phyloP scores from a whole-genome alignment of 2,888 invertebrate genomes.

The Criorhina ranunculi region DNA sequence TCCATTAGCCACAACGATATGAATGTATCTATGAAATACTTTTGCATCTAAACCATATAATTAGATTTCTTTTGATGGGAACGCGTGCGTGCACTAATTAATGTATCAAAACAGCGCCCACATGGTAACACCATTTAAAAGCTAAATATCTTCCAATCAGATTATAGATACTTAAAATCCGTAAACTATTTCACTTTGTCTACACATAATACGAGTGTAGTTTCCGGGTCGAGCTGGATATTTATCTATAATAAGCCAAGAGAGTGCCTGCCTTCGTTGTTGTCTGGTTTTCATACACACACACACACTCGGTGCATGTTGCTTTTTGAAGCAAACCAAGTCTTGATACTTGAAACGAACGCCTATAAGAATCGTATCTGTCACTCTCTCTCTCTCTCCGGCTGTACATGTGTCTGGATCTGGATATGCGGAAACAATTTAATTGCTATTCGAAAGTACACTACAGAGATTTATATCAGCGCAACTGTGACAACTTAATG shows the following conservation, averaged over 20 bases:
- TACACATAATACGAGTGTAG: background rate
- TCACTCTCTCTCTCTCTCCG: background rate
- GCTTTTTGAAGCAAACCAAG: slow-evolving; percentile 5
- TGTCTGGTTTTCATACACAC: too few relatives aligned
- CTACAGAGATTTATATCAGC: slow-evolving; percentile 4
- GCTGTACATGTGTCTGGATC: too few relatives aligned
- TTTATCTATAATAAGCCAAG: slow-evolving; percentile 1
- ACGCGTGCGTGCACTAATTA: slow-evolving; percentile 61
- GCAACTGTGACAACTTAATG: slow-evolving; percentile 43
- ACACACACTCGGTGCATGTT: too few relatives aligned
- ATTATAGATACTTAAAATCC: slow-evolving; percentile 27
- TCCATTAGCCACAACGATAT: slow-evolving; percentile 7
- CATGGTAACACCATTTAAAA: slow-evolving; percentile 58
- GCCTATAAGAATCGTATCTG: slow-evolving; percentile 47
- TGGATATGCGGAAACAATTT: slow-evolving; percentile 67
- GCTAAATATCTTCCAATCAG: slow-evolving; percentile 58
- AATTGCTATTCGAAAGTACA: slow-evolving; percentile 59
- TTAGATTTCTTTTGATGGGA: slow-evolving; percentile 22
- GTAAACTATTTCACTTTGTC: slow-evolving; percentile 52
- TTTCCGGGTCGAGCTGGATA: slow-evolving; percentile 58
- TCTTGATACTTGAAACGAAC: slow-evolving; percentile 49
- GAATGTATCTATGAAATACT: slow-evolving; percentile 26
- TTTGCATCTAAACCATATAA: slow-evolving; percentile 23
- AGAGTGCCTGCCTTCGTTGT: slow-evolving; percentile 15
- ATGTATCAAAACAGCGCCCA: slow-evolving; percentile 31